Base-by-base conservation (phyloP, 2,888 invertebrate genomes). In the Crioceris asparagi region DNA sequence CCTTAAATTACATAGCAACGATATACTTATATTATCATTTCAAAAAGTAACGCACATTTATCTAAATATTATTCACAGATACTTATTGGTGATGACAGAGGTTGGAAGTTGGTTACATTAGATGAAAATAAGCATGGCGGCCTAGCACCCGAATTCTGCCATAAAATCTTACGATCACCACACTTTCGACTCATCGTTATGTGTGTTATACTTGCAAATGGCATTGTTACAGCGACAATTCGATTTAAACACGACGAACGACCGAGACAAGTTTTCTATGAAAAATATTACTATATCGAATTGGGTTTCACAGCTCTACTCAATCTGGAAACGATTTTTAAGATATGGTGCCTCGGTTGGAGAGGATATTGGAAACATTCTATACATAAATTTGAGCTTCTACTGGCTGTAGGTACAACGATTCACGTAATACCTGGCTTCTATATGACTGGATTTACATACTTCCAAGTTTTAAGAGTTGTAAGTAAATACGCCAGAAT, bases 261-360 rank as follows among this genome's bases (percentile, higher is more conserved):
- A 48, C 83, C 85, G 0, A 68, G 88, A 32, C 75, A 80, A 50
- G 79, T 79, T 29, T 91, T 91, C 55, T 87, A 88, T 53, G 80
- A 86, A 57, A 83, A 86, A 53, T 93, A 93, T 66, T 96, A 94
- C 60, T 92, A 90, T 58, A 83, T 87, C 38, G 94, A 96, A 72
- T 79, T 93, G 46, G 86, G 85, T 2, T 98, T 98, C 61, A 98
- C 98, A 1, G 76, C 92, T 41, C 78, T 98, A 49, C 76, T 99
- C 58, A 86, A 94, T 60, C 67, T 96, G 45, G 98, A 99, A 67
- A 90, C 91, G 0, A 59, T 94, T 21, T 90, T 98, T 59, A 99
- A 99, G 69, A 86, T 98, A 49, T 93, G 93, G 83, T 97, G 97
- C 58, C 72, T 97, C 33, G 96, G 97, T 3, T 86, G 94, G 72